A percentile compares a stretch with the other conserved stretches of the same genome.
These are phyloP conservation scores for Antedon mediterranea DNA, from an alignment of 53 echinoderm and acorn worm species.

Conservation along the genomic window DNA sequence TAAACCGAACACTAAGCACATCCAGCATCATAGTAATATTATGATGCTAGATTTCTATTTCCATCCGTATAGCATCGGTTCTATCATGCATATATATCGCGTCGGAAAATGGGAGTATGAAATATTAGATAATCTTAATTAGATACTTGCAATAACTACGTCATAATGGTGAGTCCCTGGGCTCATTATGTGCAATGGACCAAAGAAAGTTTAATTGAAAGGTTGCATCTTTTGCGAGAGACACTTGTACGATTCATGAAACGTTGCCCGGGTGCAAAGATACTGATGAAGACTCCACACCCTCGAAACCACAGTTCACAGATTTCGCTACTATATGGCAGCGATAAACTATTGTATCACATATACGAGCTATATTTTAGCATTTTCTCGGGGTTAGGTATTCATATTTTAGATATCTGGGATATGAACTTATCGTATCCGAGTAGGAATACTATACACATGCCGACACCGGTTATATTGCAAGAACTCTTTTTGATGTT, in stretches of 20 bases:
- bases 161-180: neutral
- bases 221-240: neutral
- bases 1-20: neutral
- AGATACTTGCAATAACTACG: neutral
- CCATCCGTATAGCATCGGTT: neutral
- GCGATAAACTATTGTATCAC: neutral
- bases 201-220: neutral
- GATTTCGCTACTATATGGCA: neutral
- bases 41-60: neutral
- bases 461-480: neutral
- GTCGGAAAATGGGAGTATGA: neutral
- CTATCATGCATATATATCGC: neutral
- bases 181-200: neutral
- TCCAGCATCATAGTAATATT: neutral
- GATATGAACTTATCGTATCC: slow-evolving; percentile 1
- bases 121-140: neutral
- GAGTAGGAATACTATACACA: neutral
- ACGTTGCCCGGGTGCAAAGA: neutral
- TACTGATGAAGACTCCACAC: too few species aligned
- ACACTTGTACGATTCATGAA: neutral
- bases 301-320: too few species aligned
- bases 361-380: slow-evolving; percentile 2
- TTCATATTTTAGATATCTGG: slow-evolving; percentile 4
- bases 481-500: slow-evolving; percentile 6
- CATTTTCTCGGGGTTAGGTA: neutral